Conservation (phyloP, 2,888 invertebrate genomes). For the Allolobophora icterica region DNA sequence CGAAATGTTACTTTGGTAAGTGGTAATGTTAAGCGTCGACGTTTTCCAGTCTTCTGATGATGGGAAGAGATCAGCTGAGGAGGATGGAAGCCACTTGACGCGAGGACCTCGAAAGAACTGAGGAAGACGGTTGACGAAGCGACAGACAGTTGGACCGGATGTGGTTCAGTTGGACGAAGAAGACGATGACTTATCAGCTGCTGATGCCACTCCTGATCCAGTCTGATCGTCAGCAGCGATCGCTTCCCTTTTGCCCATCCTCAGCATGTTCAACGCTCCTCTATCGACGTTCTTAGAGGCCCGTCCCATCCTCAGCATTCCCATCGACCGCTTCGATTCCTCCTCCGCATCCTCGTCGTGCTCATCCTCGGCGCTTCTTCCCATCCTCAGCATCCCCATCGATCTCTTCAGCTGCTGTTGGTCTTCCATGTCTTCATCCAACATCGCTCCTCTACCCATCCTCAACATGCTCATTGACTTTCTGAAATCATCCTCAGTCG, state of each 20-base stretch:
- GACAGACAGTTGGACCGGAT: not conserved
- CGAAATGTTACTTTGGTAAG: not conserved
- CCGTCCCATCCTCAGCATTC: slow-evolving; percentile 28
- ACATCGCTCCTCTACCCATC: not conserved
- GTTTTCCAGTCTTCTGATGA: not conserved
- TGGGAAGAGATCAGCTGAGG: too few species aligned
- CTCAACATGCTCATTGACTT: slow-evolving; percentile 32
- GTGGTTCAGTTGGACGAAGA: not conserved
- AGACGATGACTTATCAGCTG: not conserved
- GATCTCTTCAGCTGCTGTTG: not conserved
- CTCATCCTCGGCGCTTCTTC: not conserved
- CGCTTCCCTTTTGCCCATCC: not conserved
- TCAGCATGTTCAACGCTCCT: slow-evolving; percentile 11
- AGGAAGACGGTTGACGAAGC: not conserved
- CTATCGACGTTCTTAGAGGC: slow-evolving; percentile 18
- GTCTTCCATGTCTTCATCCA: not conserved
- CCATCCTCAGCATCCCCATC: slow-evolving; percentile 23
- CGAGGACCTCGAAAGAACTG: not conserved
- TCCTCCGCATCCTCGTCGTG: not conserved
- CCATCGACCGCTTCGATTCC: slow-evolving; percentile 30
- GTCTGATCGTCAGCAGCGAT: not conserved
- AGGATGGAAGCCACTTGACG: not conserved
- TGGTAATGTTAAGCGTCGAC: not conserved
- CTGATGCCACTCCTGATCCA: not conserved
- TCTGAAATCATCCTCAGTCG: slow-evolving; percentile 11